Evolutionary conservation across 1,140 invertebrate species (phyloP).

Genomic region (Acromyrmex heyeri): DNA sequence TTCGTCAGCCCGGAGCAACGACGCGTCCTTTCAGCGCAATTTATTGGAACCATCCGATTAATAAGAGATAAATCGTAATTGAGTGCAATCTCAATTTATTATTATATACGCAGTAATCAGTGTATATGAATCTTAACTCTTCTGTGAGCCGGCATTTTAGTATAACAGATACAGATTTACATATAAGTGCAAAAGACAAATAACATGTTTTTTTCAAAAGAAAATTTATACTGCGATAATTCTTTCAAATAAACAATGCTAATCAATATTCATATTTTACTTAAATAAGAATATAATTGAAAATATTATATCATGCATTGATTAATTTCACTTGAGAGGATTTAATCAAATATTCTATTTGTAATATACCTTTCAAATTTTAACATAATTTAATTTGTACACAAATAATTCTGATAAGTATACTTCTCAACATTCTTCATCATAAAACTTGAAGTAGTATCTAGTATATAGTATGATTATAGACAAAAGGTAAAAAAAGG

Average conservation of each 20-base stretch:
- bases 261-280: slow-evolving; percentile 1
- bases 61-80: slow-evolving; percentile 54
- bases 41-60: slow-evolving; percentile 54
- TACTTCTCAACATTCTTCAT: background rate
- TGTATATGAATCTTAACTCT: background rate
- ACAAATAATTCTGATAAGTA: background rate
- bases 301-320: background rate
- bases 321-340: background rate
- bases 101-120: slow-evolving; percentile 38
- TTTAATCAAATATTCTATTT: background rate
- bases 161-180: background rate
- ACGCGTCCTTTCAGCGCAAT: slow-evolving; percentile 49
- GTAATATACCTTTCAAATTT: background rate
- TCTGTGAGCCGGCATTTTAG: background rate
- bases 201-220: background rate
- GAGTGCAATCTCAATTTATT: slow-evolving; percentile 60
- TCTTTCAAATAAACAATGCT: background rate
- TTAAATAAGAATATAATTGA: slow-evolving; percentile 1
- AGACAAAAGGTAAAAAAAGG: background rate
- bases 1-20: slow-evolving; percentile 50
- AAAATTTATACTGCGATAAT: background rate
- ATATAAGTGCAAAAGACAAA: background rate
- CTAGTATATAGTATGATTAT: background rate
- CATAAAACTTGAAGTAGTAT: background rate
- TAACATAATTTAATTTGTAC: background rate